A percentile compares a stretch with the other conserved stretches of the same genome.
These are phyloP conservation scores for Pelecanoides urinatrix DNA, from an alignment of 2,113 vertebrate genomes.

Conservation along the genomic window DNA sequence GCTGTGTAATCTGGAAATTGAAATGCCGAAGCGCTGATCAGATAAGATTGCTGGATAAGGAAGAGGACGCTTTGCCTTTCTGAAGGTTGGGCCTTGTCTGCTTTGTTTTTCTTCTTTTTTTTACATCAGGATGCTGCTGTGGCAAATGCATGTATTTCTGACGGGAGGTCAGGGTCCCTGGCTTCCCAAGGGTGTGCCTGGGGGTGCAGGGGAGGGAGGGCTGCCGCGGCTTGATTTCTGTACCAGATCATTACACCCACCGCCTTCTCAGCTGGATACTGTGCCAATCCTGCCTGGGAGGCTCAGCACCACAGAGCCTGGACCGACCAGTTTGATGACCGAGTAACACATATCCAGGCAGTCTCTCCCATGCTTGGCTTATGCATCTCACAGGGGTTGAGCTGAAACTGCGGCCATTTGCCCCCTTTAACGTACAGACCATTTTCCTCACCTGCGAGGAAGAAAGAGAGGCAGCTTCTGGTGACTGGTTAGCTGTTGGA, in stretches of 20 bases:
- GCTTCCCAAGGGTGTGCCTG: neutral
- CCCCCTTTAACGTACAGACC: neutral
- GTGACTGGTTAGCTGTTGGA: neutral
- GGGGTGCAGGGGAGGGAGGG: neutral
- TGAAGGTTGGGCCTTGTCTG: neutral
- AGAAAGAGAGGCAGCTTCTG: neutral
- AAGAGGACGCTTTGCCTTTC: neutral
- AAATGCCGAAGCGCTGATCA: neutral
- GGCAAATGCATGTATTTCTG: neutral
- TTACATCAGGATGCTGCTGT: neutral
- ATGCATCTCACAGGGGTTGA: neutral
- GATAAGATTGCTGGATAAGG: conserved; percentile 11
- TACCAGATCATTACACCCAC: neutral
- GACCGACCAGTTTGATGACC: neutral
- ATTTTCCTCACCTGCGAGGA: neutral
- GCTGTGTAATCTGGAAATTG: neutral
- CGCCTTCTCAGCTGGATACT: rapidly evolving
- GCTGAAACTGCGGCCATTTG: neutral
- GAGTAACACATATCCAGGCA: rapidly evolving
- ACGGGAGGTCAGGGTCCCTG: neutral
- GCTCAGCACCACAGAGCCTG: neutral
- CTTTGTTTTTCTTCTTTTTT: neutral
- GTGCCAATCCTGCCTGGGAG: neutral
- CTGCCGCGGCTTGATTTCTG: neutral
- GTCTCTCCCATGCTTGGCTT: neutral